Evolutionary conservation across 2,888 invertebrate genomes (phyloP), one percentile per base, ranked within the genome.

Genomic region (Eupelmus urozonus): DNA sequence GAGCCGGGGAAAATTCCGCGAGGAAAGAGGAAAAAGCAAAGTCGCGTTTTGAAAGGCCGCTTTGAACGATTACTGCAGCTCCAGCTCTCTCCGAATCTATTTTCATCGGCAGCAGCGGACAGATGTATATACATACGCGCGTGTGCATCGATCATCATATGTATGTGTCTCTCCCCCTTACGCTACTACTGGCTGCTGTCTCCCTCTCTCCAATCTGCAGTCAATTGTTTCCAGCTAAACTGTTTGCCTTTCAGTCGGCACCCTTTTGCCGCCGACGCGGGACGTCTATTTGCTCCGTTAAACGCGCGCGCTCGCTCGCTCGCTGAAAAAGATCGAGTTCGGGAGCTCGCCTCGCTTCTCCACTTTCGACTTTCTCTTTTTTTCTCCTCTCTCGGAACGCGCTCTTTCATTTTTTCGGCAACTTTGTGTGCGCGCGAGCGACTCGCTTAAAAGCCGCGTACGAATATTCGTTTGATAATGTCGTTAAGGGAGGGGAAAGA

Each of bases 201-300:
- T 84, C 82, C 84, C 87, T 86, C 88, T 87, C 87, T 88, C 86
- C 89, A 89, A 89, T 89, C 89, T 89, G 88, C 89, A 89, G 88
- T 89, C 89, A 89, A 89, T 89, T 89, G 89, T 89, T 89, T 89
- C 89, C 89, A 89, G 88, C 88, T 89, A 89, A 89, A 89, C 89
- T 89, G 89, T 89, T 89, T 89, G 89, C 89, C 87, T 89, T 89
- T 88, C 88, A 88, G 88, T 87, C 88, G 87, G 87, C 87, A 87
- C 88, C 88, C 88, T 88, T 87, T 87, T 85, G 85, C 86, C 77
- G 75, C 83, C 85, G 76, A 71, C 84, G 84, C 84, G 83, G 85
- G 84, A 81, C 86, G 85, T 86, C 86, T 87, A 85, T 87, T 87
- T 87, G 86, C 86, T 86, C 87, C 85, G 86, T 84, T 87, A 85